phyloP scores from a whole-genome alignment of 2,113 vertebrate species.

The Macquaria ambigua region DNA sequence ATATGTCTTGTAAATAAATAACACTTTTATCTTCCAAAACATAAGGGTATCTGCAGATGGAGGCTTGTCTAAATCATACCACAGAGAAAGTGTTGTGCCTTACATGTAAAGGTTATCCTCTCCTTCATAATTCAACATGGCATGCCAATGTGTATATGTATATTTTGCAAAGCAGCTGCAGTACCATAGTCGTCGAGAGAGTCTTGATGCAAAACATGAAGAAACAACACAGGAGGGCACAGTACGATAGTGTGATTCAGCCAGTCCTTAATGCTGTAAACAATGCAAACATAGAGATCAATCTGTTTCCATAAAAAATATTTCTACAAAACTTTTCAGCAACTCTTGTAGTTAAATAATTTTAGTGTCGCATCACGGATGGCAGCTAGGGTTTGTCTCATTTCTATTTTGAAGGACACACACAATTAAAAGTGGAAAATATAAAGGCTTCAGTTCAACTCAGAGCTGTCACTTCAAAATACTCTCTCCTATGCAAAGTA shows the following conservation, averaged over 20 bases:
- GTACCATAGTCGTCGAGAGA: constrained; percentile 24
- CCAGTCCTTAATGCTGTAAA: constrained; percentile 24
- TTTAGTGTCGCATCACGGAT: constrained; percentile 6
- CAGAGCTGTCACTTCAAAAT: constrained; percentile 41
- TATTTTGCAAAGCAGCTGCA: constrained; percentile 50
- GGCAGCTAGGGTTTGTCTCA: constrained; percentile 4
- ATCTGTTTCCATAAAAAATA: constrained; percentile 54
- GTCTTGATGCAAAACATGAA: constrained; percentile 6
- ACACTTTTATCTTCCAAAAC: constrained; percentile 48
- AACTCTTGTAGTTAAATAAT: constrained; percentile 21
- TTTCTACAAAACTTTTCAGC: constrained; percentile 59
- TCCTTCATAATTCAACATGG: constrained; percentile 13
- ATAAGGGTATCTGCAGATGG: constrained; percentile 36
- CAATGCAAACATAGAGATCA: constrained; percentile 30
- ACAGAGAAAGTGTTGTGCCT: constrained; percentile 30
- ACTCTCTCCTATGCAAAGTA: constrained; percentile 45
- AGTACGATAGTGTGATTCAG: not conserved
- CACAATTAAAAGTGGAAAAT: constrained; percentile 10
- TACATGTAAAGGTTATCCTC: constrained; percentile 29
- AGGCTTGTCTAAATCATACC: constrained; percentile 13
- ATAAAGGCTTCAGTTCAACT: constrained; percentile 49
- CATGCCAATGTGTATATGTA: constrained; percentile 25
- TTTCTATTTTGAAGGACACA: not conserved
- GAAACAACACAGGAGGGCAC: constrained; percentile 3
- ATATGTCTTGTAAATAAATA: constrained; percentile 69